phyloP scores from a whole-genome alignment of 2,888 invertebrate genomes.

The Mythimna vitellina region DNA sequence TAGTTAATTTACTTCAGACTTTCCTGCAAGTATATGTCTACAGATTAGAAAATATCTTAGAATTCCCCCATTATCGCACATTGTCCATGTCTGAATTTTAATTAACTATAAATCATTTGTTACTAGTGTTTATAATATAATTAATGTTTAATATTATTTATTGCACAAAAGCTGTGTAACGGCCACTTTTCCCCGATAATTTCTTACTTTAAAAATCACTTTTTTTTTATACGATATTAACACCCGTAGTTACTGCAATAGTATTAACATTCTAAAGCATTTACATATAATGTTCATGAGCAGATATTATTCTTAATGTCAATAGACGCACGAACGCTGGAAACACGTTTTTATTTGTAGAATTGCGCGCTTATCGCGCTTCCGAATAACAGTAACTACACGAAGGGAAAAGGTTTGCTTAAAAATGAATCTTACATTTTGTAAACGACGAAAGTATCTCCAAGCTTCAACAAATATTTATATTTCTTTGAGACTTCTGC shows the following conservation, averaged over 20 bases:
- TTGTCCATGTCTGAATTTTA: too few relatives aligned
- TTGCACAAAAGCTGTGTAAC: too few relatives aligned
- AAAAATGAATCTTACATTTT: constrained; percentile 38
- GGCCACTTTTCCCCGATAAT: too few relatives aligned
- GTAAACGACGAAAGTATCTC: constrained; percentile 24
- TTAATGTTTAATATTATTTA: too few relatives aligned
- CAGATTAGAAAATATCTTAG: too few relatives aligned
- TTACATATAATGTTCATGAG: constrained; percentile 18
- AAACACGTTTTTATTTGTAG: constrained; percentile 26
- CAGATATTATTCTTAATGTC: constrained; percentile 46
- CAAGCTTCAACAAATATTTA: constrained; percentile 15
- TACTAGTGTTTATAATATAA: too few relatives aligned
- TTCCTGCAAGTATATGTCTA: too few relatives aligned
- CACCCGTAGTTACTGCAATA: neutral
- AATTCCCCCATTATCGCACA: too few relatives aligned
- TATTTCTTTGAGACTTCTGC: constrained; percentile 7
- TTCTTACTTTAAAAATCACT: too few relatives aligned
- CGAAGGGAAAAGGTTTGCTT: constrained; percentile 30
- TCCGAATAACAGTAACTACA: constrained; percentile 13
- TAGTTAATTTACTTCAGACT: too few relatives aligned
- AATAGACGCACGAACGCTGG: constrained; percentile 26
- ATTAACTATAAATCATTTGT: too few relatives aligned
- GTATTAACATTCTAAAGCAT: constrained; percentile 23
- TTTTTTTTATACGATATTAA: neutral
- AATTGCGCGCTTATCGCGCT: constrained; percentile 34